These are phyloP conservation scores for Anser brachyrhynchus DNA, from an alignment of 2,113 vertebrate genomes.

Conservation along the genomic window DNA sequence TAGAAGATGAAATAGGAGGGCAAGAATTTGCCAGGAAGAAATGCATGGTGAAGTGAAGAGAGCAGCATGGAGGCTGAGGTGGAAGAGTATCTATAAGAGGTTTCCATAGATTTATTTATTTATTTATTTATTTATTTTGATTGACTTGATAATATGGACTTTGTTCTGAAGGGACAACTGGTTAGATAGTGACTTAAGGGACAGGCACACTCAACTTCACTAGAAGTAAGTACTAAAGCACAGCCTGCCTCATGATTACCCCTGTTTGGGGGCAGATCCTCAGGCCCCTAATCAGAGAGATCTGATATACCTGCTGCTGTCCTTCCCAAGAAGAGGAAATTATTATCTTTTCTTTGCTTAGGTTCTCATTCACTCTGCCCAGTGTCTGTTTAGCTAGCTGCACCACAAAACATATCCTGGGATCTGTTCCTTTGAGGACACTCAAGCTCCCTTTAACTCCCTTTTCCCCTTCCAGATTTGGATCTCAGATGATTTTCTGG, in stretches of 20 bases:
- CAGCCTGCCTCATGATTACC: not conserved
- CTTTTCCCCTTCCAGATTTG: not conserved
- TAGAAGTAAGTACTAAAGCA: not conserved
- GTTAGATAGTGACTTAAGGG: not conserved
- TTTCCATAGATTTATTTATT: not conserved
- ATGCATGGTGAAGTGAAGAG: not conserved
- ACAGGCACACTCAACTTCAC: not conserved
- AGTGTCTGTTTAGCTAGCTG: not conserved
- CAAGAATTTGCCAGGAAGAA: not conserved
- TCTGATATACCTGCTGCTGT: not conserved
- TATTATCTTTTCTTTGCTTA: not conserved
- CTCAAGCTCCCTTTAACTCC: not conserved
- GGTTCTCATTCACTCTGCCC: not conserved
- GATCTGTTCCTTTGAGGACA: not conserved
- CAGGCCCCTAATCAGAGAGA: not conserved
- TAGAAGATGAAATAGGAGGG: not conserved
- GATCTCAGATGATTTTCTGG: not conserved
- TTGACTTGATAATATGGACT: not conserved
- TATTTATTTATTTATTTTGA: not conserved
- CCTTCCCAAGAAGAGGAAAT: not conserved
- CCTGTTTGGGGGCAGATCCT: not conserved
- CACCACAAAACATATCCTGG: not conserved
- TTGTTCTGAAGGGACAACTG: not conserved
- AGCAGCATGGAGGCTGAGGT: not conserved
- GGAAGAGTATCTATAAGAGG: not conserved